phyloP scores from a whole-genome alignment of 1,140 invertebrate species.

The Danaus melanippus region DNA sequence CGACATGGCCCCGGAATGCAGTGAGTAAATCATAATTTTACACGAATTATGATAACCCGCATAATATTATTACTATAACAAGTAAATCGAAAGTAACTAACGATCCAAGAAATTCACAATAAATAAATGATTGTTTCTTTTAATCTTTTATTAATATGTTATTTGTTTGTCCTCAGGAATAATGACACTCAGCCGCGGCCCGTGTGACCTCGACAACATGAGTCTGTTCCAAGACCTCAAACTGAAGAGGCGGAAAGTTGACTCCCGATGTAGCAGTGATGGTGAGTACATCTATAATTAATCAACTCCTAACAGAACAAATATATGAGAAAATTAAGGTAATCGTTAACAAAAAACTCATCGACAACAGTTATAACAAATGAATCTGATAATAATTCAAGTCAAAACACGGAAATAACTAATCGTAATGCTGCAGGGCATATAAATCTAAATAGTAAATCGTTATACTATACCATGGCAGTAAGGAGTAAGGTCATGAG shows the following conservation, averaged over 20 bases:
- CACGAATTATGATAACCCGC: background rate
- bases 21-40: slow-evolving; percentile 32
- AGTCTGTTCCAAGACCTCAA: slow-evolving; percentile 99
- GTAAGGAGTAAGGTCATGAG: slow-evolving; percentile 37
- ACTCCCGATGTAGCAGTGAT: slow-evolving; percentile 95
- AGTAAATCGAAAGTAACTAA: background rate
- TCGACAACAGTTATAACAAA: background rate
- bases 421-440: background rate
- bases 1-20: slow-evolving; percentile 26
- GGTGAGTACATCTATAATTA: slow-evolving; percentile 78
- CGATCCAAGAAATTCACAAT: background rate
- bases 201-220: slow-evolving; percentile 95
- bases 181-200: slow-evolving; percentile 96
- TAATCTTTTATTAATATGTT: slow-evolving; percentile 11
- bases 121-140: slow-evolving; percentile 1
- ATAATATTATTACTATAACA: background rate
- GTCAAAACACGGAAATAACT: background rate
- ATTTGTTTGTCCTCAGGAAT: slow-evolving; percentile 80
- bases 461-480: background rate
- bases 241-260: slow-evolving; percentile 96
- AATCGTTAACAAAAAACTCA: too few species aligned
- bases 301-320: slow-evolving; percentile 1
- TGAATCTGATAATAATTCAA: background rate
- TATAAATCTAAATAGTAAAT: slow-evolving; percentile 10
- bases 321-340: too few species aligned